These are phyloP conservation scores for Spinus olivaceus DNA, from an alignment of 2,797 vertebrate species.

Conservation along the genomic window DNA sequence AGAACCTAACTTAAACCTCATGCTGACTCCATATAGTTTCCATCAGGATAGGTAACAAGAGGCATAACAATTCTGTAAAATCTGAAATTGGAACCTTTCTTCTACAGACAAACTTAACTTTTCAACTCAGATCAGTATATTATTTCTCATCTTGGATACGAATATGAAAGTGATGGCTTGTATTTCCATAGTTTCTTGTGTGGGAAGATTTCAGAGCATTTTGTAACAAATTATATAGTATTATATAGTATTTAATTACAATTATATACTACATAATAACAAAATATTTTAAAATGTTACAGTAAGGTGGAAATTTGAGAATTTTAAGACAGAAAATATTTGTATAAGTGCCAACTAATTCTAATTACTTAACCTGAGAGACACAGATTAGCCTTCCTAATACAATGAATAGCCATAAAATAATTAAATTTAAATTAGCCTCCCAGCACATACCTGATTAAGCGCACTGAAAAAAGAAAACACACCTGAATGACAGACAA, in stretches of 20 bases:
- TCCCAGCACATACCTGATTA: neutral
- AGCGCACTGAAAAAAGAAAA: neutral
- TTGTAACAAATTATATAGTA: neutral
- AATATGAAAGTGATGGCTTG: neutral
- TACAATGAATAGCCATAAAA: neutral
- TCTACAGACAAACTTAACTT: neutral
- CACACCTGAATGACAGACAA: neutral
- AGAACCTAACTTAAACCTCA: neutral
- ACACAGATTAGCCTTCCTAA: neutral
- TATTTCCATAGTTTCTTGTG: neutral
- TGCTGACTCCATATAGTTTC: neutral
- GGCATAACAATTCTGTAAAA: neutral
- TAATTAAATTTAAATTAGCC: neutral
- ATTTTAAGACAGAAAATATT: neutral
- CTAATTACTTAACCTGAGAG: neutral
- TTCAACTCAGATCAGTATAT: neutral
- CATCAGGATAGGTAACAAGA: neutral
- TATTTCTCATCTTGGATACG: neutral
- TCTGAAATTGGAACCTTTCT: neutral
- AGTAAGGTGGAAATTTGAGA: neutral
- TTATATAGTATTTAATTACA: neutral
- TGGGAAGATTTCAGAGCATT: neutral
- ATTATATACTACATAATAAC: neutral
- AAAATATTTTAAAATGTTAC: neutral
- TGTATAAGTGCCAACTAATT: neutral